phyloP scores from a whole-genome alignment of 2,888 invertebrate species.

The Masnerella sp. region DNA sequence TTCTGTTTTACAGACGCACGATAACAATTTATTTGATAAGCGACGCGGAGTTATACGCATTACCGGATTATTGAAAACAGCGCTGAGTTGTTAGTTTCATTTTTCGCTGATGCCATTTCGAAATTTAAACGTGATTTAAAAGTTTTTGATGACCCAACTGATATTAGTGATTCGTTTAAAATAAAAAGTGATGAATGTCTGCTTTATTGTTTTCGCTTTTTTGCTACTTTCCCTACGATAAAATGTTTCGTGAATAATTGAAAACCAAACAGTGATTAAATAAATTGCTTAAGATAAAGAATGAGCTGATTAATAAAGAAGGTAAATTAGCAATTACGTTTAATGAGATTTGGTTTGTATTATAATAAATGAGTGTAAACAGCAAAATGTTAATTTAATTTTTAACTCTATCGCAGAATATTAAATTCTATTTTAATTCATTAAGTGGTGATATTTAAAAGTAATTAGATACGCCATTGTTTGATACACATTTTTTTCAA shows the following conservation, averaged over 20 bases:
- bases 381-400: conserved; percentile 16
- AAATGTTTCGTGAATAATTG: too few species aligned
- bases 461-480: conserved; percentile 10
- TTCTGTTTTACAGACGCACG: conserved; percentile 14
- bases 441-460: conserved; percentile 25
- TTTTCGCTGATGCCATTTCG: too few species aligned
- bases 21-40: conserved; percentile 11
- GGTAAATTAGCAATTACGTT: background rate
- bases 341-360: background rate
- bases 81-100: too few species aligned
- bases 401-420: conserved; percentile 1
- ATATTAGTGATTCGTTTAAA: too few species aligned
- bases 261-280: background rate
- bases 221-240: too few species aligned
- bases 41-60: background rate
- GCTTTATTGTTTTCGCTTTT: too few species aligned
- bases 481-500: conserved; percentile 17
- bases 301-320: background rate
- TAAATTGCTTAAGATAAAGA: background rate
- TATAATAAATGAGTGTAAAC: conserved; percentile 4
- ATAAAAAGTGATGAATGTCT: too few species aligned
- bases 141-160: too few species aligned
- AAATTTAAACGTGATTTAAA: too few species aligned
- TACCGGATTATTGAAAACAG: conserved; percentile 1
- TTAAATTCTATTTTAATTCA: conserved; percentile 22